Evolutionary conservation across 2,888 invertebrate species (phyloP), one percentile per base, ranked within the genome.

Genomic region (Microplitis manilae): DNA sequence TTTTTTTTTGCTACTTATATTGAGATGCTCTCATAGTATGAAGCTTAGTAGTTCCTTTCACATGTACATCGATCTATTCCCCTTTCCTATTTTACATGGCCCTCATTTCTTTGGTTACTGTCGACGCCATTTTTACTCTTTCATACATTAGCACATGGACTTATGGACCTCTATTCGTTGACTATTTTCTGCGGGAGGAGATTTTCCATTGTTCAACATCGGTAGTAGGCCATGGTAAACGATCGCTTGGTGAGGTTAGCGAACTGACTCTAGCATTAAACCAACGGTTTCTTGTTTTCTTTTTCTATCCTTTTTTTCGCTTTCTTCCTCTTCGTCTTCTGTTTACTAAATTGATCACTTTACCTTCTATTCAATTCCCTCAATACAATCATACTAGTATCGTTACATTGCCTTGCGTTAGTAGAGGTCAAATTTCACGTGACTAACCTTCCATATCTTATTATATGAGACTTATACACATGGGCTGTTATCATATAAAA

Each of bases 221-320:
- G 76, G 72, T 62, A 77, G 73, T 77, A 73, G 77, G 77, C 73
- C 77, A 77, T 73, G 59, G 73, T 68, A 62, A 61, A 65, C 69
- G 77, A 77, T 77, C 40, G 77, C 68, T 68, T 68, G 73, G 62
- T 77, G 73, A 69, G 77, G 80, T 82, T 81, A 80, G 81, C 77
- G 84, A 81, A 79, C 83, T 77, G 65, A 73, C 64, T 65, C 74
- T n/a, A 15, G 59, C 67, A 67, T 75, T 75, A 8, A 70, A 76
- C 78, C 72, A 64, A 68, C 73, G 62, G 68, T 50, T 40, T 68
- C 69, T 50, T 73, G 74, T 41, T 73, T 65, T 20, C 64, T 39
- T 67, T 72, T 61, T 15, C 79, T 70, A 61, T 75, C 64, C 30
- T 68, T 62, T 71, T 67, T 73, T 76, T 73, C 70, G 13, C 30